Evolutionary conservation across 1,140 invertebrate species (phyloP).

Genomic region (Belonocnema kinseyi): DNA sequence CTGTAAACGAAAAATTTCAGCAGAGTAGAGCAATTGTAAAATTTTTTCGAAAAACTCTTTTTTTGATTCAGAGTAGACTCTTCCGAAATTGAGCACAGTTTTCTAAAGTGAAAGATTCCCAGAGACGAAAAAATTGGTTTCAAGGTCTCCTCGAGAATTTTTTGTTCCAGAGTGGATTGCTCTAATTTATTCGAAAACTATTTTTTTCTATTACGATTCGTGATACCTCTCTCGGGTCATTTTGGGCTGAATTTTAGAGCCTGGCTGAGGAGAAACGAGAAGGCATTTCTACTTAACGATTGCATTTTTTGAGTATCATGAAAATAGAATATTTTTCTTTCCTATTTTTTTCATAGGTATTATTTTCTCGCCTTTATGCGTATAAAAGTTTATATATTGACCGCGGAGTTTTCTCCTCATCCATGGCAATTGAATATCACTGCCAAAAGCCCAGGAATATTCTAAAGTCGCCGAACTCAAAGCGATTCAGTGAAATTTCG

Average conservation of each 20-base stretch:
- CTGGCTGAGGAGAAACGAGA: conserved; percentile 69
- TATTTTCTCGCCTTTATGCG: neutral
- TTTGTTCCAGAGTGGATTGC: conserved; percentile 52
- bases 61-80: no score
- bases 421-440: conserved; percentile 73
- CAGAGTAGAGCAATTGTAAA: no score
- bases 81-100: neutral
- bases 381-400: neutral
- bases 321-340: neutral
- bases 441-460: conserved; percentile 72
- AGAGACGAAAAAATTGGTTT: neutral
- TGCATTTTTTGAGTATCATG: neutral
- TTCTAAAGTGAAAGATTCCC: neutral
- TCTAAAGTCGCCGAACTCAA: conserved; percentile 40
- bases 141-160: conserved; percentile 50
- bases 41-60: no score
- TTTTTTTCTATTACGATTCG: conserved; percentile 59
- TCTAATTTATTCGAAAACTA: conserved; percentile 47
- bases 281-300: neutral
- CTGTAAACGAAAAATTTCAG: no score
- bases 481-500: neutral
- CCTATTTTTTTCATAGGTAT: neutral
- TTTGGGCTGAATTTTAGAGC: conserved; percentile 71
- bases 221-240: conserved; percentile 59
- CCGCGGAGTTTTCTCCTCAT: conserved; percentile 68